phyloP scores from a whole-genome alignment of 2,888 invertebrate species.

The Drosophila mimica region DNA sequence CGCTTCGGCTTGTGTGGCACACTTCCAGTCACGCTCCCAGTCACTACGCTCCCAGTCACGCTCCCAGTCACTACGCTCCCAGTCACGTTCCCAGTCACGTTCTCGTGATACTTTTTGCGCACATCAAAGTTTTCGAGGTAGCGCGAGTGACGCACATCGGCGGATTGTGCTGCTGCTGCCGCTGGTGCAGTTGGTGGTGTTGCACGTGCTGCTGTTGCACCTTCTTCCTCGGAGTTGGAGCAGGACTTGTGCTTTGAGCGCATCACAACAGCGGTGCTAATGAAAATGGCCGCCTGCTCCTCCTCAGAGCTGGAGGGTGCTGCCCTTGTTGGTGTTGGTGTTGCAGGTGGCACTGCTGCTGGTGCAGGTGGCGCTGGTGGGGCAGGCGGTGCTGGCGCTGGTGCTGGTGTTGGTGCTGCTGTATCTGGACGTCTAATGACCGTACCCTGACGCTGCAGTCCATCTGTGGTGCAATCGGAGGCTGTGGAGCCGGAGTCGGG shows the following conservation, averaged over 20 bases:
- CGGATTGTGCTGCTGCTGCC: slow-evolving; percentile 12
- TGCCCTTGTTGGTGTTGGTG: background rate
- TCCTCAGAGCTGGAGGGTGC: slow-evolving; percentile 82
- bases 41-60: slow-evolving; percentile 17
- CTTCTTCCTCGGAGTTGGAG: slow-evolving; percentile 83
- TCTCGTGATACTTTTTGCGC: slow-evolving; percentile 83
- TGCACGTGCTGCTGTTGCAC: slow-evolving; percentile 29
- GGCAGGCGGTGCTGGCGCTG: background rate
- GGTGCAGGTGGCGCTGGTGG: background rate
- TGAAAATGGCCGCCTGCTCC: slow-evolving; percentile 62
- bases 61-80: slow-evolving; percentile 5
- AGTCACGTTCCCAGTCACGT: slow-evolving; percentile 56
- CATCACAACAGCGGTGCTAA: slow-evolving; percentile 68
- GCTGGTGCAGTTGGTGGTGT: slow-evolving; percentile 8
- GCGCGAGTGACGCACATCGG: slow-evolving; percentile 82
- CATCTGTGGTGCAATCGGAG: slow-evolving; percentile 61
- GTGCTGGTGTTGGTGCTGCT: background rate
- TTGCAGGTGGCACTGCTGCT: background rate
- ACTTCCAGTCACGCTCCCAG: slow-evolving; percentile 16
- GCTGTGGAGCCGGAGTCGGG: slow-evolving; percentile 67
- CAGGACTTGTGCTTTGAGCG: slow-evolving; percentile 81
- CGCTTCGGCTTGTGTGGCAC: slow-evolving; percentile 79
- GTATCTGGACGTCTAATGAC: slow-evolving; percentile 79
- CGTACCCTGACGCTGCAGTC: slow-evolving; percentile 82
- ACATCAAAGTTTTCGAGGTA: slow-evolving; percentile 85